Conservation (phyloP, 2,888 invertebrate species). For the Ophioninae sp. region DNA sequence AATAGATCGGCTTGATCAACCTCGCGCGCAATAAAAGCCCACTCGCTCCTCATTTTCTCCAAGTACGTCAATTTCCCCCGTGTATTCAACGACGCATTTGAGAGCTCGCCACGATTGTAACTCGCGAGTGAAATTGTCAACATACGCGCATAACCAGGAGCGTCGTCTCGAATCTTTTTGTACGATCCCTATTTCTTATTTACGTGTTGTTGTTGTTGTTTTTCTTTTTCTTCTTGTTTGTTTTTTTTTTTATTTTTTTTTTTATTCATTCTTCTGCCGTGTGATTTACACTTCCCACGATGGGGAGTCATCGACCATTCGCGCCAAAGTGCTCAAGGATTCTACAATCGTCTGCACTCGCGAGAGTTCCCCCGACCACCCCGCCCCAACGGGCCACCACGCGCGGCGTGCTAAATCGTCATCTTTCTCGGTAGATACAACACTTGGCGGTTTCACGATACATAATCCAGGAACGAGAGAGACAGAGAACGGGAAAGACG, state of each 20-base stretch:
- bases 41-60: neutral
- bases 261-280: neutral
- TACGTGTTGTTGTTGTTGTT: neutral
- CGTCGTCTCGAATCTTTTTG: slow-evolving; percentile 11
- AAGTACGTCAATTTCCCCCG: slow-evolving; percentile 6
- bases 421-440: slow-evolving; percentile 48
- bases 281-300: slow-evolving; percentile 56
- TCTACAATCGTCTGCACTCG: slow-evolving; percentile 50
- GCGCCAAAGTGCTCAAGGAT: slow-evolving; percentile 45
- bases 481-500: neutral
- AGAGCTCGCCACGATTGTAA: slow-evolving; percentile 24
- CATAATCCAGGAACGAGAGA: neutral
- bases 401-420: slow-evolving; percentile 42
- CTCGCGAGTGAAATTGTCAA: slow-evolving; percentile 43
- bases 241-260: slow-evolving; percentile 7
- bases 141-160: slow-evolving; percentile 16
- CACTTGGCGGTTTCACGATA: slow-evolving; percentile 17
- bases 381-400: neutral
- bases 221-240: too few relatives aligned
- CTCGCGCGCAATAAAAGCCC: neutral
- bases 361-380: slow-evolving; percentile 3
- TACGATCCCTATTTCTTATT: neutral
- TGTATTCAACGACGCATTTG: slow-evolving; percentile 48
- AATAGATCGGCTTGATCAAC: neutral
- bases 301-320: slow-evolving; percentile 52